phyloP scores from a whole-genome alignment of 2,797 vertebrate species.

The Anguilla anguilla region DNA sequence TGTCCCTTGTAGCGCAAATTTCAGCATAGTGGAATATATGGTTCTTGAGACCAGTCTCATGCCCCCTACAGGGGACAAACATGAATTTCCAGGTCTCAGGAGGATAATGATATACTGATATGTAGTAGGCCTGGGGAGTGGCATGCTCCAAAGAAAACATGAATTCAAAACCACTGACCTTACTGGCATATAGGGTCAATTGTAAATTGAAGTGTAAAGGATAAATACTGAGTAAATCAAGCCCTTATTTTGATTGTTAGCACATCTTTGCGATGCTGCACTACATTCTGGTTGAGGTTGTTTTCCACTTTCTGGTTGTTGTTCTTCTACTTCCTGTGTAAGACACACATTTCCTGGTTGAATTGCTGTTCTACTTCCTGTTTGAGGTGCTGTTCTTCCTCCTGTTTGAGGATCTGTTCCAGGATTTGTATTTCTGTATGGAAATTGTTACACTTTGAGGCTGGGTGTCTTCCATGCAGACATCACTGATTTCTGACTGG shows the following conservation, averaged over 20 bases:
- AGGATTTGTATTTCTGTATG: neutral
- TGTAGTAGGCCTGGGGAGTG: neutral
- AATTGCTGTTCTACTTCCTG: neutral
- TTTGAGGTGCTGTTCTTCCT: neutral
- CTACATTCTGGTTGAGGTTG: neutral
- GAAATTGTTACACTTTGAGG: neutral
- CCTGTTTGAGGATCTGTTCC: neutral
- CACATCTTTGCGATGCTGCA: neutral
- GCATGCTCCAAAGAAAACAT: neutral
- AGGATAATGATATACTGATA: neutral
- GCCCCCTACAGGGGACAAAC: neutral
- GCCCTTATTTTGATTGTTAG: neutral
- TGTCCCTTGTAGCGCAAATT: neutral
- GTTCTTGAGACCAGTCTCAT: neutral
- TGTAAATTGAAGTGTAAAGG: neutral
- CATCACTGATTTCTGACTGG: constrained; percentile 1
- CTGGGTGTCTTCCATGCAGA: neutral
- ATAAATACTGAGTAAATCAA: neutral
- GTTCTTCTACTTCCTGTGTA: neutral
- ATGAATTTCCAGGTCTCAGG: neutral
- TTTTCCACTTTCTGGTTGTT: neutral
- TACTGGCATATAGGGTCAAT: neutral
- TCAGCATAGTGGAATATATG: neutral
- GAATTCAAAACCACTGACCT: neutral
- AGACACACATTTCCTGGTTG: neutral